Conservation (phyloP, 2,888 invertebrate species). For the Pyrgus malvae region DNA sequence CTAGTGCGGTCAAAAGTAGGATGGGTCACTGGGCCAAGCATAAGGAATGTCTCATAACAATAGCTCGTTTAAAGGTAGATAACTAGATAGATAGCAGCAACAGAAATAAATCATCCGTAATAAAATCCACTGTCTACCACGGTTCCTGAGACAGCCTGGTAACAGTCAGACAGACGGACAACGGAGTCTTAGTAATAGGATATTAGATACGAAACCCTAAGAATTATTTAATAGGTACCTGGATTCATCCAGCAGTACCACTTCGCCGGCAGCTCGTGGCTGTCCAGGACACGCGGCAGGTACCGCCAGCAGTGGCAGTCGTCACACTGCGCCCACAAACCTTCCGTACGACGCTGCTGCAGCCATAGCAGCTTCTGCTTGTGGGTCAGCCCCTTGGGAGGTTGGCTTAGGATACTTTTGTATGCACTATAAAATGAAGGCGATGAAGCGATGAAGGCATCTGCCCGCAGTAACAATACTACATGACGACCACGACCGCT, state of each 20-base stretch:
- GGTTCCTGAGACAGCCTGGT: too few relatives aligned
- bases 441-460: too few relatives aligned
- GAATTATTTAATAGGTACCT: conserved; percentile 55
- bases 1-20: too few relatives aligned
- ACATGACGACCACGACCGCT: too few relatives aligned
- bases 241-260: conserved; percentile 85
- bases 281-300: conserved; percentile 77
- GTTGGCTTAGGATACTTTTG: conserved; percentile 60
- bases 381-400: conserved; percentile 50
- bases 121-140: too few relatives aligned
- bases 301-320: conserved; percentile 83
- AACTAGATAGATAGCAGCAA: too few relatives aligned
- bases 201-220: not conserved
- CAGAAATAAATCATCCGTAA: too few relatives aligned
- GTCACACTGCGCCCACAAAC: conserved; percentile 83
- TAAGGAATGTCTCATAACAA: too few relatives aligned
- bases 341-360: conserved; percentile 69
- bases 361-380: conserved; percentile 67
- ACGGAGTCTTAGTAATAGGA: not conserved
- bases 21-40: too few relatives aligned
- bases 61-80: too few relatives aligned
- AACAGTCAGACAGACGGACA: too few relatives aligned
- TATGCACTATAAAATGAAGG: conserved; percentile 41
- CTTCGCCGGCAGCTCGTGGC: conserved; percentile 77
- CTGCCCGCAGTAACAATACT: too few relatives aligned